Evolutionary conservation across 1,140 invertebrate genomes (phyloP), one percentile per base, ranked within the genome.

Genomic region (Drosophila parabipectinata): DNA sequence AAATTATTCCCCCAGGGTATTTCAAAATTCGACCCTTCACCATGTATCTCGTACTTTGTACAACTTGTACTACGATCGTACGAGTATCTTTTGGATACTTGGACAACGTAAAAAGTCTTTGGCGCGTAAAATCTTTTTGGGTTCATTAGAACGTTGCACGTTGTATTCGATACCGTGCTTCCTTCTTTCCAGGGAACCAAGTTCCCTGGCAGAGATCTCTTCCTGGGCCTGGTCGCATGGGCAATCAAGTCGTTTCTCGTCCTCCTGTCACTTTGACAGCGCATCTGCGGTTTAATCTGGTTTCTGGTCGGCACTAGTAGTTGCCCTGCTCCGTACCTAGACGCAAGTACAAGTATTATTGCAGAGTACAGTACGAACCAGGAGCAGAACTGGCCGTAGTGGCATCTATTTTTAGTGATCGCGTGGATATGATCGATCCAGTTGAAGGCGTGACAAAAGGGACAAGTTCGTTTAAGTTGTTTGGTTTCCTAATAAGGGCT

Each of bases 111-210:
- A 80, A 85, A 85, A 82, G 64, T 64, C 78, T 82, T 87, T 88
- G 82, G 82, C 79, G 82, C 82, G 83, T 87, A 83, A 87, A 87
- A 88, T 87, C 83, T 79, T 88, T 69, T 83, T 63, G 82, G 83
- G 82, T 87, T 87, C 83, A 87, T 87, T 87, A 87, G 82, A 87
- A 87, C 82, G 82, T 87, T 87, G 82, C 72, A 87, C 83, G 82
- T 79, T 68, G 63, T 64, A 52, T 60, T 56, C 37, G 67, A 52
- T 45, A 41, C 14, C n/a, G 28, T 3, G 44, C 44, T 8, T 51
- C 52, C 18, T 41, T 44, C 32, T 18, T 24, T 26, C 34, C 56
- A 7, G 58, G 9, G 5, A 15, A 18, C 24, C 14, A 2, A 21
- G 37, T 54, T 45, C 15, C 52, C 44, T 44, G 66, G 50, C 41